Percentiles rank a stretch among this genome's conserved stretches.
Evolutionary conservation across 2,888 invertebrate species (phyloP).

Genomic region (Limenitis arthemis): DNA sequence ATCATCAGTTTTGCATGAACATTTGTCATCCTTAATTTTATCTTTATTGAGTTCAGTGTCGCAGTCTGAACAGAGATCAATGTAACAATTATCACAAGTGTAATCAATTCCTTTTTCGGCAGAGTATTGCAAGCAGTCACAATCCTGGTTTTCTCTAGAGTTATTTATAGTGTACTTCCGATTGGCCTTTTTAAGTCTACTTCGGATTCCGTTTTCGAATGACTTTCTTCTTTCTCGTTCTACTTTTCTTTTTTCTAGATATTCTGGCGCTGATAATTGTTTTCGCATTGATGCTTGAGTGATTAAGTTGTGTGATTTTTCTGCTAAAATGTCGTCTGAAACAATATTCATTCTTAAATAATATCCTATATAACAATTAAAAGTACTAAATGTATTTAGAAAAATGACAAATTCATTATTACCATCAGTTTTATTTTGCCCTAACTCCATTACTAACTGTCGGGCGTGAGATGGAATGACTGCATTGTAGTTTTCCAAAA

Average conservation of each 20-base stretch:
- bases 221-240: slow-evolving; percentile 78
- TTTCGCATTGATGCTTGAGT: slow-evolving; percentile 77
- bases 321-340: slow-evolving; percentile 75
- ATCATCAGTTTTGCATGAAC: slow-evolving; percentile 40
- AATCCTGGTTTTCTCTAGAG: slow-evolving; percentile 45
- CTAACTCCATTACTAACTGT: slow-evolving; percentile 91
- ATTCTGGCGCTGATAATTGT: slow-evolving; percentile 89
- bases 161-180: slow-evolving; percentile 52
- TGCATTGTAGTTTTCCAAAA: slow-evolving; percentile 93
- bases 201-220: slow-evolving; percentile 72
- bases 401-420: slow-evolving; percentile 6
- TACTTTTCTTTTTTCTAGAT: slow-evolving; percentile 87
- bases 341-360: slow-evolving; percentile 16
- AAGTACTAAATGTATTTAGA: not conserved
- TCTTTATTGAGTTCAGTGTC: slow-evolving; percentile 49
- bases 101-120: slow-evolving; percentile 58
- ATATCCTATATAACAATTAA: not conserved
- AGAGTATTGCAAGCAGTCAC: slow-evolving; percentile 54
- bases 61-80: slow-evolving; percentile 61
- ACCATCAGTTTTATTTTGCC: slow-evolving; percentile 83
- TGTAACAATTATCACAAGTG: slow-evolving; percentile 59
- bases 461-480: slow-evolving; percentile 96
- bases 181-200: slow-evolving; percentile 72
- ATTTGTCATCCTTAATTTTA: slow-evolving; percentile 43
- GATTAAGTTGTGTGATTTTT: slow-evolving; percentile 70